Conservation (phyloP, 2,113 vertebrate genomes). For the Tragelaphus strepsiceros region DNA sequence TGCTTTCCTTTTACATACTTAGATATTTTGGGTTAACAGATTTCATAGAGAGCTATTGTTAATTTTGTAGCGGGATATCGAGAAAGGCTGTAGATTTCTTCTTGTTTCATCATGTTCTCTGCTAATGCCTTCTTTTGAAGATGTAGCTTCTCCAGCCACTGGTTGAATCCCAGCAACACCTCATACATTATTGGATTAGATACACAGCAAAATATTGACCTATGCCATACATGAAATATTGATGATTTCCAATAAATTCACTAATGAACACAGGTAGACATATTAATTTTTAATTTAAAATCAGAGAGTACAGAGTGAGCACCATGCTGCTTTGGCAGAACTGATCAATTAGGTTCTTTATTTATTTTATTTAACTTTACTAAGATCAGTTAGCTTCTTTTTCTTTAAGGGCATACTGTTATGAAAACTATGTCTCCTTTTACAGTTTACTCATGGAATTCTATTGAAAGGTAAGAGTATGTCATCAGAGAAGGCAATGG, state of each 20-base stretch:
- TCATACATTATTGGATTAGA: neutral
- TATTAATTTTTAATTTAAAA: conserved; percentile 51
- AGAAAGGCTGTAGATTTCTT: conserved; percentile 40
- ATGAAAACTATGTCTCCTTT: neutral
- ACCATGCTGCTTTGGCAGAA: conserved; percentile 34
- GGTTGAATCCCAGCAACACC: neutral
- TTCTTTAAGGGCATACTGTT: neutral
- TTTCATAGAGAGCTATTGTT: conserved; percentile 18
- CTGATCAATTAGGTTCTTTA: neutral
- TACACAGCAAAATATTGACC: neutral
- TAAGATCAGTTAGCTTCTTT: neutral
- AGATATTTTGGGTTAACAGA: neutral
- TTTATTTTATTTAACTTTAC: neutral
- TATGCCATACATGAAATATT: conserved; percentile 4
- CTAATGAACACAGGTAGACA: neutral
- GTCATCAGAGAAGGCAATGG: too few relatives aligned
- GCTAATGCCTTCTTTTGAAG: neutral
- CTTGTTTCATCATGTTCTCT: neutral
- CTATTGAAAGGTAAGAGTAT: neutral
- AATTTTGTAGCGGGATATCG: neutral
- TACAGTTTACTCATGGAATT: neutral
- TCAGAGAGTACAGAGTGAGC: neutral
- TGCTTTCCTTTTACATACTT: neutral
- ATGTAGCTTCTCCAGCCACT: neutral
- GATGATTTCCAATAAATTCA: neutral